phyloP scores from a whole-genome alignment of 2,888 invertebrate species.

The Blastobasis adustella region DNA sequence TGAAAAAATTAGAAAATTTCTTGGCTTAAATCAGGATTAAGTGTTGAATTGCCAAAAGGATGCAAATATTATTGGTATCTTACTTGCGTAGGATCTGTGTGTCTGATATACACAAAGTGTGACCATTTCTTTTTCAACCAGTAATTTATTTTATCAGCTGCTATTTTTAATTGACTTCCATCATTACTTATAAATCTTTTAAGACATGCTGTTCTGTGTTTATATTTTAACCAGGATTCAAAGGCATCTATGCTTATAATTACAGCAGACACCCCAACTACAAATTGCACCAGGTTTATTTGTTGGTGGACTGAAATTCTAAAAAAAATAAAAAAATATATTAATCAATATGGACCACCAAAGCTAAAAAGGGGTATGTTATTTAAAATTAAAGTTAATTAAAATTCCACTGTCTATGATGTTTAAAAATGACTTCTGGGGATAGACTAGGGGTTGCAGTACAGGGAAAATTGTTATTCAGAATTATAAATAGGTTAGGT shows the following conservation, averaged over 20 bases:
- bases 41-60: not conserved
- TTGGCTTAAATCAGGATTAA: not conserved
- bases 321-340: slow-evolving; percentile 24
- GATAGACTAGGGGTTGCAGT: too few relatives aligned
- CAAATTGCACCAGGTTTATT: slow-evolving; percentile 45
- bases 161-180: slow-evolving; percentile 10
- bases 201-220: slow-evolving; percentile 56
- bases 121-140: slow-evolving; percentile 14
- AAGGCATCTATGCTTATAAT: slow-evolving; percentile 47
- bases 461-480: too few relatives aligned
- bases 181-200: slow-evolving; percentile 41
- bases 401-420: not conserved
- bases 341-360: not conserved
- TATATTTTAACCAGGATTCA: slow-evolving; percentile 59
- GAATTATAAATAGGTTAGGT: too few relatives aligned
- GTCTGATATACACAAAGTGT: slow-evolving; percentile 46
- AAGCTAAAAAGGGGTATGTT: not conserved
- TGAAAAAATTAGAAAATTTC: not conserved
- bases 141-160: not conserved
- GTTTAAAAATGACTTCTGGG: not conserved
- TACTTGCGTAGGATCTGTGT: slow-evolving; percentile 63
- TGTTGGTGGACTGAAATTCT: slow-evolving; percentile 48
- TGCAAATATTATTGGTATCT: slow-evolving; percentile 8
- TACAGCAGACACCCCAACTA: slow-evolving; percentile 34
- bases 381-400: not conserved